phyloP scores from a whole-genome alignment of 2,797 vertebrate species.

The Capromys pilorides region DNA sequence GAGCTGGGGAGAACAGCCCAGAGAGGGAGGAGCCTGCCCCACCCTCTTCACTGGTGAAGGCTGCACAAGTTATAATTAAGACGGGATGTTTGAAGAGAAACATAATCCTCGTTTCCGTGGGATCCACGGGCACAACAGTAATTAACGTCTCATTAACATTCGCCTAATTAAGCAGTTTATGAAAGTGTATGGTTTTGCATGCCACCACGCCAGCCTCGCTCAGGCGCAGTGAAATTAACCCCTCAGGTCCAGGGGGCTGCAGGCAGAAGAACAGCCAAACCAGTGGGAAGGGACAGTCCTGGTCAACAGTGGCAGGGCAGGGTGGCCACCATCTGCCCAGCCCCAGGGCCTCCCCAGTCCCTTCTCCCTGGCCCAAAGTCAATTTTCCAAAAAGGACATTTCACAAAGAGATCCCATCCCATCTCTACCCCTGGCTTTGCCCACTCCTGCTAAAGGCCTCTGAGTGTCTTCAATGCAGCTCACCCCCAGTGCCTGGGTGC shows the following conservation, averaged over 20 bases:
- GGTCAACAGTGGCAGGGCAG: neutral
- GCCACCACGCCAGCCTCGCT: constrained; percentile 79
- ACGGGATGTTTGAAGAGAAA: constrained; percentile 89
- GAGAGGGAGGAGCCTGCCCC: constrained; percentile 55
- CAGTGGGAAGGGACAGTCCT: neutral
- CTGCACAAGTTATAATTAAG: constrained; percentile 88
- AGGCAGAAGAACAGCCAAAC: neutral
- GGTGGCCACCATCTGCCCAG: neutral
- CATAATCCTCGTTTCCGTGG: constrained; percentile 87
- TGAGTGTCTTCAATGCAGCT: no score
- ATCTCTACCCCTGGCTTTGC: neutral
- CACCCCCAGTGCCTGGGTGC: neutral
- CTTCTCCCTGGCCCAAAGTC: neutral
- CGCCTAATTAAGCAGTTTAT: constrained; percentile 90
- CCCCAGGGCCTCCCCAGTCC: neutral
- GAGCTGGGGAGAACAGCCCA: neutral
- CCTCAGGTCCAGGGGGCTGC: constrained; percentile 48
- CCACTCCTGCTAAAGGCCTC: neutral
- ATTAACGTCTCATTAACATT: constrained; percentile 91
- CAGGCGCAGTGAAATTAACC: constrained; percentile 80
- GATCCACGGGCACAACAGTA: constrained; percentile 88
- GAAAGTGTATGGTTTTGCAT: constrained; percentile 87
- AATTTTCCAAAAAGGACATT: neutral
- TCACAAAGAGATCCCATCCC: neutral
- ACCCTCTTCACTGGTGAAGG: constrained; percentile 69